Base-by-base conservation (phyloP, 2,797 vertebrate species). In the Xerus rutilus region DNA sequence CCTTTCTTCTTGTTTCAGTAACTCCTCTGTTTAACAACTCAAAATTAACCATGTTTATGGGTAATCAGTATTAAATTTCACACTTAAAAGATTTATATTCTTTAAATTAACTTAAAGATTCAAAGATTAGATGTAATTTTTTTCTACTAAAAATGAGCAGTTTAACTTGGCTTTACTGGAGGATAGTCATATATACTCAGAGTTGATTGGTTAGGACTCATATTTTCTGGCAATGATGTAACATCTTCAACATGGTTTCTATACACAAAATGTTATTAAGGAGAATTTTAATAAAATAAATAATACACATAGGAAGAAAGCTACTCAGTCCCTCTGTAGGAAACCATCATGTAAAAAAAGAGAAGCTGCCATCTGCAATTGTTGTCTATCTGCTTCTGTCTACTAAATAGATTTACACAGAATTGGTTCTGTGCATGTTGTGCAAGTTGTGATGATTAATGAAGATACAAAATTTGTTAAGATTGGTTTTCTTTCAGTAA, bases 401-500 rank as follows among this genome's bases (percentile, higher is more conserved):
- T 94, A 49, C 39, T 89, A 83, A 86, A 23, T 35, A 57, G 73
- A 93, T 89, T 89, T 83, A 30, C 39, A 23, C 47, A 81, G 70
- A 7, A 87, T 95, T 94, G 12, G 70, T 81, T 91, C 74, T 90
- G 32, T 83, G 17, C 39, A 11, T 91, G 11, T 73, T 94, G 11
- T 67, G 45, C 59, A 15, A 91, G 28, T 64, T 93, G 59, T 84
- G 25, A 88, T 81, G 76, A 90, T 54, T 87, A 57, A 76, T 39
- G 74, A 87, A 74, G 12, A 59, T 57, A 10, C 52, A 86, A 91
- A 43, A 59, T 90, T 92, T 96, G 47, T 92, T 86, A 72, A 73
- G 74, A 84, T 14, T 90, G 21, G 62, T 93, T 96, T 96, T 52
- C 52, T 95, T n/a, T 62, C 87, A 85, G 82, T 82, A 83, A 96